Evolutionary conservation across 2,113 vertebrate species (phyloP).

Genomic region (Trinectes maculatus): DNA sequence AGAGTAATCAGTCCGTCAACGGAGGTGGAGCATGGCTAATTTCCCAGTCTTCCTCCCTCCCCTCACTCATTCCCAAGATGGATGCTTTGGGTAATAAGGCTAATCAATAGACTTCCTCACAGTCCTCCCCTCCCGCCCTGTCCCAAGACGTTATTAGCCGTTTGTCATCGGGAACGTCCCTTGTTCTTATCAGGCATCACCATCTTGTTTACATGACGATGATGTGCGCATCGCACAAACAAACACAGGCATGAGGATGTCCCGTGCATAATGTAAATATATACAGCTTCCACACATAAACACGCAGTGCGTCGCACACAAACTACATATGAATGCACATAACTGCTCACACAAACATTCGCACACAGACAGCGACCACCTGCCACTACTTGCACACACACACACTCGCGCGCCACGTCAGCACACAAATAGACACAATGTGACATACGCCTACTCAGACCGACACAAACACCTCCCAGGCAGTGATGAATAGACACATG

Average conservation of each 20-base stretch:
- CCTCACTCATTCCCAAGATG: slow-evolving; percentile 72
- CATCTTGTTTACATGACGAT: slow-evolving; percentile 77
- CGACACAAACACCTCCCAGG: slow-evolving; percentile 44
- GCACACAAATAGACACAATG: slow-evolving; percentile 16
- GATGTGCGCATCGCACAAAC: background rate
- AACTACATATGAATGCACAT: background rate
- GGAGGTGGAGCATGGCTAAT: slow-evolving; percentile 78
- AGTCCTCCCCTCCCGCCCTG: slow-evolving; percentile 27
- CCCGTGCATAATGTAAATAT: background rate
- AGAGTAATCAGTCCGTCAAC: slow-evolving; percentile 82
- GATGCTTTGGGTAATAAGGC: slow-evolving; percentile 85
- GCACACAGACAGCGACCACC: slow-evolving; percentile 5
- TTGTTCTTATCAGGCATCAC: slow-evolving; percentile 77
- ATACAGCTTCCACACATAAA: background rate
- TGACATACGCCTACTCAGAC: slow-evolving; percentile 1
- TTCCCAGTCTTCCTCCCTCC: slow-evolving; percentile 68
- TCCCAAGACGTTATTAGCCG: slow-evolving; percentile 70
- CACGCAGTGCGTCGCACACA: background rate
- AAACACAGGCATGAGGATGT: background rate
- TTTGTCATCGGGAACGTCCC: slow-evolving; percentile 78
- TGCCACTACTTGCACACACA: slow-evolving; percentile 12
- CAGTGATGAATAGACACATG: slow-evolving; percentile 81
- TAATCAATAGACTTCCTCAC: slow-evolving; percentile 84
- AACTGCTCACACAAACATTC: slow-evolving; percentile 1
- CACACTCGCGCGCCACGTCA: slow-evolving; percentile 13